Conservation (phyloP, 2,888 invertebrate species). For the Melipona bicolor region DNA sequence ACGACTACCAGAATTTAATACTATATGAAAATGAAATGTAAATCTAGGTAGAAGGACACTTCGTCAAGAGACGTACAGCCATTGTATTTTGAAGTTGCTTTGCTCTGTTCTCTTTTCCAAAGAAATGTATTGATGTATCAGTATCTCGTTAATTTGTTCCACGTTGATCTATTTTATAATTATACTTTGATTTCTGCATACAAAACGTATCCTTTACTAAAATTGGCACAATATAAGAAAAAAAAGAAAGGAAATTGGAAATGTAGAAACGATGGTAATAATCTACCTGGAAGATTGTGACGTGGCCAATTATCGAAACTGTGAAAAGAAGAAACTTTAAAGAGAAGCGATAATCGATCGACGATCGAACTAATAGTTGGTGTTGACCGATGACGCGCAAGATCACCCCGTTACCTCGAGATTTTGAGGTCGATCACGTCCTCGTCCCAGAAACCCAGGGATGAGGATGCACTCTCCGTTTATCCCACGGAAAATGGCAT, state of each 20-base stretch:
- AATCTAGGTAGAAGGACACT: no score
- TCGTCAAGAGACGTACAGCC: no score
- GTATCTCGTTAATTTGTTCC: not conserved
- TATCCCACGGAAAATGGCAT: constrained; percentile 61
- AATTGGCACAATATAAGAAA: not conserved
- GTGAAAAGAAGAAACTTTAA: not conserved
- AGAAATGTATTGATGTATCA: not conserved
- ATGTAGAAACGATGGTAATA: not conserved
- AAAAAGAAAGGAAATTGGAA: no score
- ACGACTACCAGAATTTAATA: no score
- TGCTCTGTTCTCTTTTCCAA: not conserved
- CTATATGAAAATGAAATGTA: no score
- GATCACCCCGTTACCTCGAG: constrained; percentile 57
- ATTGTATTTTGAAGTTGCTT: not conserved
- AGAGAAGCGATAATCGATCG: constrained; percentile 19
- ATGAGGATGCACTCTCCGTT: constrained; percentile 61
- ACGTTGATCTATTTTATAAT: not conserved
- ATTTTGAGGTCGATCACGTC: constrained; percentile 65
- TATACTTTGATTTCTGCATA: not conserved
- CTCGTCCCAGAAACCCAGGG: constrained; percentile 62
- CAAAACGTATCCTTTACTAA: not conserved
- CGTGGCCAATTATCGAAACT: not conserved
- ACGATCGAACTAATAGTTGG: constrained; percentile 32
- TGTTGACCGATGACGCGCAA: constrained; percentile 55
- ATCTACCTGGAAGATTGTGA: not conserved